phyloP scores from a whole-genome alignment of 2,113 vertebrate genomes.

The Ameiurus melas region DNA sequence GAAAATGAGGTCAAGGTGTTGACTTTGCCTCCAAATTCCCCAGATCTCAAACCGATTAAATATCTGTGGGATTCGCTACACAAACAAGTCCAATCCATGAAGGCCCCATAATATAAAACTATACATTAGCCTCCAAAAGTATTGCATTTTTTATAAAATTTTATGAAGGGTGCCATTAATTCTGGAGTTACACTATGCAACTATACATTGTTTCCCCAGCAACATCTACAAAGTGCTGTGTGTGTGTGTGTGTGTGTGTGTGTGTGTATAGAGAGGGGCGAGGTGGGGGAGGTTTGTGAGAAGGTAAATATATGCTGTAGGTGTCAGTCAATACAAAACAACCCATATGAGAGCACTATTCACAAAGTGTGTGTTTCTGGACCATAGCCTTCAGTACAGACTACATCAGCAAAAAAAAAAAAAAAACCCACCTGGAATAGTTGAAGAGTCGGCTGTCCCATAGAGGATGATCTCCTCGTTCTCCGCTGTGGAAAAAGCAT shows the following conservation, averaged over 20 bases:
- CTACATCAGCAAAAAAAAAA: neutral
- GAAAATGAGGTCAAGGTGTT: no score
- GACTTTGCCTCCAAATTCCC: no score
- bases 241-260: neutral
- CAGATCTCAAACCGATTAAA: no score
- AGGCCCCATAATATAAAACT: neutral
- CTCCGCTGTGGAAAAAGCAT: constrained; percentile 90
- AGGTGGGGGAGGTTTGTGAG: no score
- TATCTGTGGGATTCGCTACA: no score
- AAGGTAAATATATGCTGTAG: neutral
- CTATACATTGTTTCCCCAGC: neutral
- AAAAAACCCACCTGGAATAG: constrained; percentile 82
- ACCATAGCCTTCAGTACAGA: neutral
- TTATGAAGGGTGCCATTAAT: neutral
- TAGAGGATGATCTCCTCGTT: constrained; percentile 82
- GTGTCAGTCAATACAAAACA: neutral
- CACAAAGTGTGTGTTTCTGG: neutral
- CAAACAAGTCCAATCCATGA: no score
- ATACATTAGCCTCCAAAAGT: neutral
- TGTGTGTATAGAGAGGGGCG: no score
- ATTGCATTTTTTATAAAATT: neutral
- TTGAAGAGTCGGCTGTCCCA: constrained; percentile 96
- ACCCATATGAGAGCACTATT: neutral
- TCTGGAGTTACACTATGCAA: neutral
- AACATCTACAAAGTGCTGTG: neutral